phyloP scores from a whole-genome alignment of 2,888 invertebrate genomes.

The Agrotis exclamationis region DNA sequence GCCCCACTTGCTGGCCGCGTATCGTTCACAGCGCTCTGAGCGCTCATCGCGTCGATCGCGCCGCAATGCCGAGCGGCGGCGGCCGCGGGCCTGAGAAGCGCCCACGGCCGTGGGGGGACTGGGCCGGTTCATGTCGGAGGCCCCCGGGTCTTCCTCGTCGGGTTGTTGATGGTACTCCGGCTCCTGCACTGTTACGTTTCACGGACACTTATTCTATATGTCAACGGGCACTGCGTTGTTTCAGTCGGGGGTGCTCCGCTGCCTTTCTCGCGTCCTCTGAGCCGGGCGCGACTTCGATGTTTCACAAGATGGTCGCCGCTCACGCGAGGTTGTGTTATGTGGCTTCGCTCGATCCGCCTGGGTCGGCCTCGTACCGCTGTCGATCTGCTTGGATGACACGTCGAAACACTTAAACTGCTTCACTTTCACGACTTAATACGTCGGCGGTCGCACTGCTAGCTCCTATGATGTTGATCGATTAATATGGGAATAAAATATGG shows the following conservation, averaged over 20 bases:
- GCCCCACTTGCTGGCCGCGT: conserved; percentile 95
- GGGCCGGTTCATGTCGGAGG: conserved; percentile 61
- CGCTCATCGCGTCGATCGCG: conserved; percentile 72
- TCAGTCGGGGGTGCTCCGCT: conserved; percentile 64
- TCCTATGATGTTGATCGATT: conserved; percentile 85
- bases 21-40: conserved; percentile 85
- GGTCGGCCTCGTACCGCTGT: conserved; percentile 87
- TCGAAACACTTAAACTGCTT: conserved; percentile 87
- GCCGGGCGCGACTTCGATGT: conserved; percentile 78
- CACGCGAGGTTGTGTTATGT: conserved; percentile 73
- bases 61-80: conserved; percentile 74
- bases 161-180: conserved; percentile 68
- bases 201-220: conserved; percentile 55
- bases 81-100: conserved; percentile 71
- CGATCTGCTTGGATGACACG: conserved; percentile 89
- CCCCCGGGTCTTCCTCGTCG: conserved; percentile 75
- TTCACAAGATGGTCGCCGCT: conserved; percentile 85
- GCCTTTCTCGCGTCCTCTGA: conserved; percentile 60
- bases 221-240: conserved; percentile 58
- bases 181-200: conserved; percentile 65
- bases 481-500: conserved; percentile 84
- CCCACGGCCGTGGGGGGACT: conserved; percentile 62
- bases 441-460: conserved; percentile 89
- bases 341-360: conserved; percentile 71
- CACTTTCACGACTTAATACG: conserved; percentile 87